These are phyloP conservation scores for Nezara viridula DNA, from an alignment of 2,888 invertebrate species.

Conservation along the genomic window DNA sequence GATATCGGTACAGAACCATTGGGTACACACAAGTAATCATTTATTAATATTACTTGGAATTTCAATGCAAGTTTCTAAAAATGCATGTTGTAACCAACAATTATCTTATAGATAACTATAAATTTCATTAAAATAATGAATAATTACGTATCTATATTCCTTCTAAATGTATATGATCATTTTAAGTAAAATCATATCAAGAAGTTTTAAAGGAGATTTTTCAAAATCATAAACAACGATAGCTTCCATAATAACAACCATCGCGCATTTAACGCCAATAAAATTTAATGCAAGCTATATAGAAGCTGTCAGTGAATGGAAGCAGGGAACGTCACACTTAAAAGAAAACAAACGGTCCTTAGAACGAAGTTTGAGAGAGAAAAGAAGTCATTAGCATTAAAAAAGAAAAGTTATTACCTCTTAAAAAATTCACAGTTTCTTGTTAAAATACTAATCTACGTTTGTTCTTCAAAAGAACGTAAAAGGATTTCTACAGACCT, in stretches of 20 bases:
- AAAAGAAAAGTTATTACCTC: slow-evolving; percentile 25
- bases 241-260: neutral
- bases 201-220: neutral
- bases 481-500: neutral
- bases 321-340: neutral
- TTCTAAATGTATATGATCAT: too few species aligned
- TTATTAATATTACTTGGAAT: too few species aligned
- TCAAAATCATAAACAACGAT: neutral
- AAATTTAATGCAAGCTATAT: neutral
- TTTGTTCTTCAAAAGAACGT: neutral
- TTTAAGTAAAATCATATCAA: neutral
- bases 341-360: neutral
- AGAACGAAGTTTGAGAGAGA: neutral
- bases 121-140: too few species aligned
- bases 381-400: slow-evolving; percentile 2
- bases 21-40: too few species aligned
- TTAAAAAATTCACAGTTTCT: neutral
- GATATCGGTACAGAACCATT: too few species aligned
- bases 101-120: too few species aligned
- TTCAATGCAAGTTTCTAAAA: too few species aligned
- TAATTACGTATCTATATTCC: too few species aligned
- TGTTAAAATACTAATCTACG: slow-evolving; percentile 10
- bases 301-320: neutral
- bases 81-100: too few species aligned
- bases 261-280: neutral